A percentile compares a stretch with the other conserved stretches of the same genome.
Evolutionary conservation across 2,888 invertebrate genomes (phyloP).

Genomic region (Megamerina dolium): DNA sequence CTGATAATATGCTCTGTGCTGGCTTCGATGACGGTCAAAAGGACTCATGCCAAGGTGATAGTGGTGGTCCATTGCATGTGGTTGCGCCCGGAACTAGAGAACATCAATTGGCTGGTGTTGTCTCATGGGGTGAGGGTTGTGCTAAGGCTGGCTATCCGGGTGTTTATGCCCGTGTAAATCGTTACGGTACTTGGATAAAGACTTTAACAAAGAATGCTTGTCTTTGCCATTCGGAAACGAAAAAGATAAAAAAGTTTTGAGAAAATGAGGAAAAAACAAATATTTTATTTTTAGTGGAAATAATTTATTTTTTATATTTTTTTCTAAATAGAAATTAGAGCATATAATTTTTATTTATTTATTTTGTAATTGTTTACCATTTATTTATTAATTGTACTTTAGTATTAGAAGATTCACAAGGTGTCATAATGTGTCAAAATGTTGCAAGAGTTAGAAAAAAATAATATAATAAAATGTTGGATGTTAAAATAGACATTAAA

Average conservation of each 20-base stretch:
- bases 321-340: too few species aligned
- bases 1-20: constrained; percentile 47
- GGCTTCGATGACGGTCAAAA: constrained; percentile 43
- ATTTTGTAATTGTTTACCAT: too few species aligned
- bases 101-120: constrained; percentile 57
- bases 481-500: too few species aligned
- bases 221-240: constrained; percentile 53
- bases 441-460: too few species aligned
- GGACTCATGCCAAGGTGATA: constrained; percentile 48
- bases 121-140: constrained; percentile 55
- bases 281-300: neutral
- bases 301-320: neutral
- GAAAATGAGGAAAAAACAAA: neutral
- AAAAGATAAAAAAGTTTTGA: constrained; percentile 39
- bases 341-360: too few species aligned
- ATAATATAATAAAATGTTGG: too few species aligned
- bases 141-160: constrained; percentile 64
- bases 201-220: constrained; percentile 64
- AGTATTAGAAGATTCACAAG: too few species aligned
- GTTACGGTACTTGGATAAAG: constrained; percentile 64
- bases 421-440: too few species aligned
- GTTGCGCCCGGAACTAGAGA: constrained; percentile 35
- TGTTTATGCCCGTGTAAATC: constrained; percentile 74
- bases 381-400: too few species aligned
- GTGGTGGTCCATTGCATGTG: constrained; percentile 45